A percentile compares a stretch with the other conserved stretches of the same genome.
Conservation (phyloP, 92 coral and sea anemone genomes). For the Epizoanthus illoricatus region DNA sequence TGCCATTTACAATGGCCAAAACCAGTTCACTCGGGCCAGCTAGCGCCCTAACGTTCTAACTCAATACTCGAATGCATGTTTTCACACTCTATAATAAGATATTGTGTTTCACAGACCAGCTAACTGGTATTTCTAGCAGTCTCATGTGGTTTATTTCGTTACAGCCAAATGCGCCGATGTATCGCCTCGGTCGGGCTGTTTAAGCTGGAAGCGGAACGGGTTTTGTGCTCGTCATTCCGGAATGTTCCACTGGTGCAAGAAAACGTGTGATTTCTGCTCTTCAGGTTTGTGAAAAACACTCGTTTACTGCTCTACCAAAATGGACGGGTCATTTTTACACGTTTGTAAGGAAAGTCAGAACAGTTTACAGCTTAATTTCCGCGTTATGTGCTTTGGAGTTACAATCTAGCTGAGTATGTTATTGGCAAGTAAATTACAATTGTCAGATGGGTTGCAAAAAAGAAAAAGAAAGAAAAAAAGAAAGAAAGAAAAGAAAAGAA, state of each 20-base stretch:
- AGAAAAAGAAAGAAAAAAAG: too few species aligned
- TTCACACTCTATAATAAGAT: too few species aligned
- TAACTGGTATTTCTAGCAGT: slow-evolving; percentile 15
- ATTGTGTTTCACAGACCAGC: too few species aligned
- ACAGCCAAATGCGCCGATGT: slow-evolving; percentile 37
- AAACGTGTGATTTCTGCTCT: slow-evolving; percentile 71
- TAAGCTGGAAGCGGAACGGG: slow-evolving; percentile 55
- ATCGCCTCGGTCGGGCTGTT: slow-evolving; percentile 37
- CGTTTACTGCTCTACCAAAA: background rate
- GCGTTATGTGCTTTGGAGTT: background rate
- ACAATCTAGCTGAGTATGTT: too few species aligned
- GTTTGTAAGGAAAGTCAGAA: background rate
- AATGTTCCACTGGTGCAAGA: slow-evolving; percentile 63
- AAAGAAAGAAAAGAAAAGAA: too few species aligned
- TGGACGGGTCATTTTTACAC: background rate
- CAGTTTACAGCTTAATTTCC: background rate
- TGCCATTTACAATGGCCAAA: too few species aligned
- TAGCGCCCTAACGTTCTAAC: too few species aligned
- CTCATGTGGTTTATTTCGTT: too few species aligned
- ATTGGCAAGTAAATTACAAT: too few species aligned
- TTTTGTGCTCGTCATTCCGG: slow-evolving; percentile 57
- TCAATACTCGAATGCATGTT: too few species aligned
- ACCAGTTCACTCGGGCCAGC: too few species aligned
- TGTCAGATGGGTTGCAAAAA: too few species aligned
- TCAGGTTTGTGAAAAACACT: slow-evolving; percentile 49